These are phyloP conservation scores for Malacoctenus gilli DNA, from an alignment of 2,797 vertebrate genomes.

Conservation along the genomic window DNA sequence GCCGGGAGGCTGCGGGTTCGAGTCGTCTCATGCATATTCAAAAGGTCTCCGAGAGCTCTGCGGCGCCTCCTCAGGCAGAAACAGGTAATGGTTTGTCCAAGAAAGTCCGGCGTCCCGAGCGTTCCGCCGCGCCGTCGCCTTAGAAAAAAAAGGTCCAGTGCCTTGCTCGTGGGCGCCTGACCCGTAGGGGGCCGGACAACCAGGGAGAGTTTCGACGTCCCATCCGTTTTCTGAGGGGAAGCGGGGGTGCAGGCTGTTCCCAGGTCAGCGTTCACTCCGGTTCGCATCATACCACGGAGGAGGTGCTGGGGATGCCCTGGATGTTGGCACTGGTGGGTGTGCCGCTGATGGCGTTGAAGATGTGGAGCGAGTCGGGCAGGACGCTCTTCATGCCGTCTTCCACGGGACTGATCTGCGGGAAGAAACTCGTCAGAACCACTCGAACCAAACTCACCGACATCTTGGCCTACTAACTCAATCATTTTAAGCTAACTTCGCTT, in stretches of 20 bases:
- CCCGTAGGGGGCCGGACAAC: conserved; percentile 1
- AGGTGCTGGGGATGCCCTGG: conserved; percentile 93
- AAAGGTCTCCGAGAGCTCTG: conserved; percentile 68
- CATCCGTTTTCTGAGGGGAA: conserved; percentile 28
- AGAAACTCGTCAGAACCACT: too few species aligned
- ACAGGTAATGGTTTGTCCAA: conserved; percentile 26
- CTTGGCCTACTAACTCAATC: too few species aligned
- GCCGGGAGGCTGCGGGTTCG: conserved; percentile 24
- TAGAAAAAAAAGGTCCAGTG: conserved; percentile 39
- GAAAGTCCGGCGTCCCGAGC: conserved; percentile 17
- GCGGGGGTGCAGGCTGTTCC: neutral
- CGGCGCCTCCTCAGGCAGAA: conserved; percentile 43
- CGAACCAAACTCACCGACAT: too few species aligned
- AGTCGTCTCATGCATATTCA: conserved; percentile 63
- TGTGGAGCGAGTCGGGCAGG: conserved; percentile 93
- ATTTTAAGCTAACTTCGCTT: too few species aligned
- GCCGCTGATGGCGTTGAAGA: conserved; percentile 98
- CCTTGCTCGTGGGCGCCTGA: conserved; percentile 15
- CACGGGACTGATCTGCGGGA: conserved; percentile 87
- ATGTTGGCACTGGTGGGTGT: conserved; percentile 92
- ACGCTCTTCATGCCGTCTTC: conserved; percentile 90
- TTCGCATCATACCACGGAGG: conserved; percentile 91
- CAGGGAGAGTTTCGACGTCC: conserved; percentile 15
- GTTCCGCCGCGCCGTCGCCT: neutral
- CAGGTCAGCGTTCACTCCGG: conserved; percentile 21